Percentiles rank a stretch among this genome's conserved stretches.
phyloP scores from a whole-genome alignment of 2,113 vertebrate species.

The Limnothrissa miodon region DNA sequence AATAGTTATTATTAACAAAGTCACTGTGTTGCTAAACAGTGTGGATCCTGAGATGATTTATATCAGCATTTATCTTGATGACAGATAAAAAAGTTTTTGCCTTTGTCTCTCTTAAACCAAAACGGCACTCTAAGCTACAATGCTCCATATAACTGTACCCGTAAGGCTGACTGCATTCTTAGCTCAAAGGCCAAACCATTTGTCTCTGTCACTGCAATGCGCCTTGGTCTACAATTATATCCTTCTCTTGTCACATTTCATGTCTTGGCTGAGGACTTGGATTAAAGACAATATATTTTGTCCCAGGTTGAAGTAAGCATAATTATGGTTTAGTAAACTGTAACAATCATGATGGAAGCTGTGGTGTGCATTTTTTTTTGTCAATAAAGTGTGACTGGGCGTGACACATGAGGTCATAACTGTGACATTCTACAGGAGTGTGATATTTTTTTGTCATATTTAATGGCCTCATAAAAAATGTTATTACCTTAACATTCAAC shows the following conservation, averaged over 20 bases:
- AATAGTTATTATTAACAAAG: too few species aligned
- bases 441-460: not conserved
- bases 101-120: not conserved
- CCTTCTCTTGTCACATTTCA: not conserved
- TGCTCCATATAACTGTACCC: not conserved
- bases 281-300: not conserved
- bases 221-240: not conserved
- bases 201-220: not conserved
- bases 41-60: not conserved
- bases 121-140: not conserved
- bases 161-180: not conserved
- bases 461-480: not conserved
- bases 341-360: not conserved
- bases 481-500: conserved; percentile 14
- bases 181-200: conserved; percentile 3
- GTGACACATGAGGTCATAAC: not conserved
- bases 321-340: not conserved
- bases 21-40: too few species aligned
- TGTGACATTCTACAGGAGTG: not conserved
- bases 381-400: not conserved
- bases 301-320: not conserved
- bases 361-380: not conserved
- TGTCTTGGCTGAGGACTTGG: not conserved
- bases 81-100: not conserved
- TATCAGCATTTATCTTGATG: not conserved